Percentiles rank a stretch among this genome's conserved stretches.
These are phyloP conservation scores for Spermophilus dauricus DNA, from an alignment of 2,113 vertebrate species.

Conservation along the genomic window DNA sequence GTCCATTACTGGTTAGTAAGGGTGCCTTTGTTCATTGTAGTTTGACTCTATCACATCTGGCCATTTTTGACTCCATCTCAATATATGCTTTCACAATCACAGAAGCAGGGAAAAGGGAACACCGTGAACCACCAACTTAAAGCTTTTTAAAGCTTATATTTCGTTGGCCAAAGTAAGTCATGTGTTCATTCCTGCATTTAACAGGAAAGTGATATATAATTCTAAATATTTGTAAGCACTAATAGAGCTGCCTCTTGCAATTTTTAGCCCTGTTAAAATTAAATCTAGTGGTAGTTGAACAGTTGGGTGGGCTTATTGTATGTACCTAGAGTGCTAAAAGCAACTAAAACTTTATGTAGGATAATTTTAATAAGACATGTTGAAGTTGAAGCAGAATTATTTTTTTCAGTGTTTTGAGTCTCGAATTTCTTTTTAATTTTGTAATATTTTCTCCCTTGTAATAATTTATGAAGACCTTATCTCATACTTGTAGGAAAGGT, in stretches of 20 bases:
- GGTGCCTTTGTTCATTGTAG: conserved; percentile 21
- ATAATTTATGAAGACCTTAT: conserved; percentile 11
- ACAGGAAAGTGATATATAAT: background rate
- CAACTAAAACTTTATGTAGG: conserved; percentile 6
- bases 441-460: conserved; percentile 33
- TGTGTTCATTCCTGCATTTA: conserved; percentile 20
- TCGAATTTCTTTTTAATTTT: conserved; percentile 46
- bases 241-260: background rate
- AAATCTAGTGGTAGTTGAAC: conserved; percentile 25
- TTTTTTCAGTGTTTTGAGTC: background rate
- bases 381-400: conserved; percentile 46
- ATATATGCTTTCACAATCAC: background rate
- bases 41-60: background rate
- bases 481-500: conserved; percentile 9
- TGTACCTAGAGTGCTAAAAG: background rate
- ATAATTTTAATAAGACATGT: conserved; percentile 30
- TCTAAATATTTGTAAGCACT: conserved; percentile 46
- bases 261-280: conserved; percentile 61
- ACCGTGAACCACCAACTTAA: background rate
- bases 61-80: background rate
- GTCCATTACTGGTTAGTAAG: conserved; percentile 19
- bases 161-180: conserved; percentile 1
- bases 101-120: conserved; percentile 14
- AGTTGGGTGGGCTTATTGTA: conserved; percentile 15
- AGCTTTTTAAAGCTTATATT: conserved; percentile 37